A percentile compares a stretch with the other conserved stretches of the same genome.
These are phyloP conservation scores for Apamea crenata DNA, from an alignment of 2,888 invertebrate species.

Conservation along the genomic window DNA sequence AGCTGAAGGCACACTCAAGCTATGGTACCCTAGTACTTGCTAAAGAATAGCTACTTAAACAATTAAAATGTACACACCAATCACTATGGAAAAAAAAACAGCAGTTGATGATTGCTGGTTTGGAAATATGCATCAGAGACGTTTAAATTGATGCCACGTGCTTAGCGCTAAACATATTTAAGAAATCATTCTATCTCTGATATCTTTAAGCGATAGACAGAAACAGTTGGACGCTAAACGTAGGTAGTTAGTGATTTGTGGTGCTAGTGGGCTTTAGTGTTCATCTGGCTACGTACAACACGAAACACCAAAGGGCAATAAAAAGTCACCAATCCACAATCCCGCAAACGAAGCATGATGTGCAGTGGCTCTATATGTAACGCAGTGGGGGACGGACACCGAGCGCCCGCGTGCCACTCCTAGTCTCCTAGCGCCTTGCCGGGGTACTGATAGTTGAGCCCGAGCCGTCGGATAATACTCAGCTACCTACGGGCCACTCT, in stretches of 20 bases:
- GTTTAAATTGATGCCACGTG: too few relatives aligned
- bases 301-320: background rate
- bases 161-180: background rate
- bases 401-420: background rate
- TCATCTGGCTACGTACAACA: background rate
- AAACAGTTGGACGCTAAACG: background rate
- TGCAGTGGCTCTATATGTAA: background rate
- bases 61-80: background rate
- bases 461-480: background rate
- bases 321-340: background rate
- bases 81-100: background rate
- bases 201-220: background rate
- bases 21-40: background rate
- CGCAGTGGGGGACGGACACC: background rate
- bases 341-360: background rate
- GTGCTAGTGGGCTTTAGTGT: background rate
- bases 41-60: background rate
- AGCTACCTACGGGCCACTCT: background rate
- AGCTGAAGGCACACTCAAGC: constrained; percentile 9
- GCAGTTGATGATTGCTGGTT: background rate
- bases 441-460: constrained; percentile 12
- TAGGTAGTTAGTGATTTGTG: background rate
- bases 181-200: background rate
- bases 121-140: background rate
- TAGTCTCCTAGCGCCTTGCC: background rate